Percentiles rank a stretch among this genome's conserved stretches.
These are phyloP conservation scores for Pelochelys cantorii DNA, from an alignment of 2,797 vertebrate species.

Conservation along the genomic window DNA sequence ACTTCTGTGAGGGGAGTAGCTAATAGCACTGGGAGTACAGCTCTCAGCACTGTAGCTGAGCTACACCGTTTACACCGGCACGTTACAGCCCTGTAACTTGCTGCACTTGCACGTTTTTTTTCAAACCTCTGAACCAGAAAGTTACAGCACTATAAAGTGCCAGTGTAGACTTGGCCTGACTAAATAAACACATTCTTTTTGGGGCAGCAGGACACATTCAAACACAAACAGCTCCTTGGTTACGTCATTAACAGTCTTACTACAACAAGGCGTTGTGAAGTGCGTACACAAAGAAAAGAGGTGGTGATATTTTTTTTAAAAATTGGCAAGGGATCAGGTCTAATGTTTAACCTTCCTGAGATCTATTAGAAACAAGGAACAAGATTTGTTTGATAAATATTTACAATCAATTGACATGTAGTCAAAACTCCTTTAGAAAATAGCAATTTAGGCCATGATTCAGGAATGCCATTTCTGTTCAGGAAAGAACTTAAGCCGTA, in stretches of 20 bases:
- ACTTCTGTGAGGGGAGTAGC: too few species aligned
- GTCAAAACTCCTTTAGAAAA: not conserved
- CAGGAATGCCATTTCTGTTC: not conserved
- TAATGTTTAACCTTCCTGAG: constrained; percentile 55
- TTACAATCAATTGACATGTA: constrained; percentile 50
- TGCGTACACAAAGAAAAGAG: constrained; percentile 23
- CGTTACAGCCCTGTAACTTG: too few species aligned
- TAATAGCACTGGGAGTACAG: too few species aligned
- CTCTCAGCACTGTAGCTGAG: too few species aligned
- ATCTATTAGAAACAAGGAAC: constrained; percentile 15
- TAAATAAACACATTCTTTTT: constrained; percentile 28
- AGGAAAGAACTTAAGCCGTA: not conserved
- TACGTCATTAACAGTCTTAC: constrained; percentile 43
- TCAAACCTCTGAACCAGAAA: too few species aligned
- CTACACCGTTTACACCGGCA: too few species aligned
- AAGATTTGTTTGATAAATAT: constrained; percentile 9
- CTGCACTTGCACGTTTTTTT: too few species aligned
- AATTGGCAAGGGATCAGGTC: constrained; percentile 45
- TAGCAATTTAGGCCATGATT: not conserved
- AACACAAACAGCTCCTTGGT: not conserved
- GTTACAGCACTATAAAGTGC: too few species aligned
- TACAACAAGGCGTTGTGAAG: constrained; percentile 66
- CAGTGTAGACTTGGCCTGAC: too few species aligned
- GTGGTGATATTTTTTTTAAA: constrained; percentile 3
- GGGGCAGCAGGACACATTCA: not conserved